These are phyloP conservation scores for Nothoprocta perdicaria DNA, from an alignment of 2,113 vertebrate genomes.

Conservation along the genomic window DNA sequence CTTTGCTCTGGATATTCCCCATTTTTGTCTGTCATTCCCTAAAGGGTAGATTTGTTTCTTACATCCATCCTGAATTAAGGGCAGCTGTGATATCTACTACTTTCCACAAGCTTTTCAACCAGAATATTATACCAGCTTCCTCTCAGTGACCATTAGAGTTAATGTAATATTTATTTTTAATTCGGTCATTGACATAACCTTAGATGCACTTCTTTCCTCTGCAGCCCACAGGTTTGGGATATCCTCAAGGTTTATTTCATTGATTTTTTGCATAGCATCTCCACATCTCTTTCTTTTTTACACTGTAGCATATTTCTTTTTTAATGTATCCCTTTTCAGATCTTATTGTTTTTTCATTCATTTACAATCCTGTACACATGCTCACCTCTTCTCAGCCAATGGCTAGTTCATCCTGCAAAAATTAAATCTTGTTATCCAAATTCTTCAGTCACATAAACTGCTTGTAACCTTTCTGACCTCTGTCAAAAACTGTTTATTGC, in stretches of 20 bases:
- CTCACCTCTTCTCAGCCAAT: neutral
- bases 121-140: neutral
- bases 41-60: neutral
- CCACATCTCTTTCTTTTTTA: neutral
- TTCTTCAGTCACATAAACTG: constrained; percentile 48
- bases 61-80: constrained; percentile 13
- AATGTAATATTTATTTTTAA: constrained; percentile 26
- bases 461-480: constrained; percentile 63
- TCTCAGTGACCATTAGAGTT: neutral
- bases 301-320: neutral
- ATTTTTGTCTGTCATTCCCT: neutral
- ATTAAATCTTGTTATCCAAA: constrained; percentile 58
- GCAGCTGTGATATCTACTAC: constrained; percentile 17
- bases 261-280: neutral
- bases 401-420: constrained; percentile 38
- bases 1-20: neutral
- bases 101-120: neutral
- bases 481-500: constrained; percentile 75
- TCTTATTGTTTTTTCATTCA: neutral
- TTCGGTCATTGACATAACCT: constrained; percentile 5
- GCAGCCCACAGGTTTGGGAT: neutral
- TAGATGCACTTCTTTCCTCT: constrained; percentile 28
- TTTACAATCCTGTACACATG: neutral
- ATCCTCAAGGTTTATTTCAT: neutral
- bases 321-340: neutral